Percentiles rank a stretch among this genome's conserved stretches.
Conservation (phyloP, 1,140 invertebrate genomes). For the Drosophila ironensis region DNA sequence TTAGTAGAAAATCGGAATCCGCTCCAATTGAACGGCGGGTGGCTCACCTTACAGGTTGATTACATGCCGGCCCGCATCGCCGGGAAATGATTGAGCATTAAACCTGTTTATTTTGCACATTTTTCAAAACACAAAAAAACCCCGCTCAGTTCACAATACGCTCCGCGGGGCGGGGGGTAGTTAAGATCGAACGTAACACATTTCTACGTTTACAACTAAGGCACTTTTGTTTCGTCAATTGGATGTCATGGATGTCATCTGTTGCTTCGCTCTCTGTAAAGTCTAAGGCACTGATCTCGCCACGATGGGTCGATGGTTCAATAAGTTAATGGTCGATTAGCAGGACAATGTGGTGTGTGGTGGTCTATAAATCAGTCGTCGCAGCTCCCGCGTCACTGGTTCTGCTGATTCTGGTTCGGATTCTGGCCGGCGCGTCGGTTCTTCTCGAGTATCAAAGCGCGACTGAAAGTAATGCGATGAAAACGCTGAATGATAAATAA, state of each 20-base stretch:
- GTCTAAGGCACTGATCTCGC: slow-evolving; percentile 41
- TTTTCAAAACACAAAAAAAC: slow-evolving; percentile 26
- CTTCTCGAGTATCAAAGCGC: slow-evolving; percentile 78
- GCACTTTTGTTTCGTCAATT: slow-evolving; percentile 17
- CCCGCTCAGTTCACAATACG: slow-evolving; percentile 18
- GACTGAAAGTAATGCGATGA: slow-evolving; percentile 43
- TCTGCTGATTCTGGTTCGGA: slow-evolving; percentile 56
- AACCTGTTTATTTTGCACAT: slow-evolving; percentile 43
- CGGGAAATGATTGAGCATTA: slow-evolving; percentile 3
- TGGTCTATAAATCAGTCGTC: no score
- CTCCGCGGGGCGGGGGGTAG: background rate
- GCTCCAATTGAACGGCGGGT: background rate
- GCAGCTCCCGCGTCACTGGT: slow-evolving; percentile 28
- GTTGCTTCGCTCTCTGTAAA: slow-evolving; percentile 4
- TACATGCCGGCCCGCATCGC: background rate
- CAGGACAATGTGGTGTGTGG: slow-evolving; percentile 27
- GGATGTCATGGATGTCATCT: no score
- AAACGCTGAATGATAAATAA: background rate
- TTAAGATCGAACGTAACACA: slow-evolving; percentile 28
- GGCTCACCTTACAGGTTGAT: slow-evolving; percentile 3
- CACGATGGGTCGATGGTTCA: slow-evolving; percentile 27
- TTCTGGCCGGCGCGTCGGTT: slow-evolving; percentile 72
- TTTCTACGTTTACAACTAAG: slow-evolving; percentile 24
- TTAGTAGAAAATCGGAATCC: background rate
- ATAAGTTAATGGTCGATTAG: slow-evolving; percentile 40